phyloP scores from a whole-genome alignment of 2,797 vertebrate genomes.

The Sebastiscus albofasciatus region DNA sequence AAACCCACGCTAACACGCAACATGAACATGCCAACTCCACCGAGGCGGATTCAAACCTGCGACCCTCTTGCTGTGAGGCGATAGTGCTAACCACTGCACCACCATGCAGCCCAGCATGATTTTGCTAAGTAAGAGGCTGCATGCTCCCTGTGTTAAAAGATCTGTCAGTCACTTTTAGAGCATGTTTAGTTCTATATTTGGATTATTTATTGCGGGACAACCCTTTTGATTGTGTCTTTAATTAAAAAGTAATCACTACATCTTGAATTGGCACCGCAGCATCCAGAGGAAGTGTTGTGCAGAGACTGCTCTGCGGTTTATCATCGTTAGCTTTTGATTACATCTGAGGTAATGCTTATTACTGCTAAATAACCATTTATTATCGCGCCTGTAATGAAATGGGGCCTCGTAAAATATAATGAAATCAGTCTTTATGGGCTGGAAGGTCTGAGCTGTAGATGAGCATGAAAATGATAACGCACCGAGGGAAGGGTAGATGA shows the following conservation, averaged over 20 bases:
- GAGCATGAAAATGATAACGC: not conserved
- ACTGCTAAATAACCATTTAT: slow-evolving; percentile 45
- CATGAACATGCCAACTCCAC: too few relatives aligned
- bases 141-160: not conserved
- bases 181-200: not conserved
- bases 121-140: not conserved
- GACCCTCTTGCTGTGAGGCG: too few relatives aligned
- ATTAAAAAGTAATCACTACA: not conserved
- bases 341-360: slow-evolving; percentile 10
- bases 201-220: not conserved
- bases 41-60: too few relatives aligned
- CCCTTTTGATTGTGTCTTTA: not conserved
- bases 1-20: too few relatives aligned
- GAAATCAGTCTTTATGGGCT: slow-evolving; percentile 35
- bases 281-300: not conserved
- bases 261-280: not conserved
- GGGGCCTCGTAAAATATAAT: slow-evolving; percentile 39
- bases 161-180: not conserved
- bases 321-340: slow-evolving; percentile 39
- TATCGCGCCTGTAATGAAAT: slow-evolving; percentile 36
- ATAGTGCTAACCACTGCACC: too few relatives aligned
- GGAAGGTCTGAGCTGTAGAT: slow-evolving; percentile 1
- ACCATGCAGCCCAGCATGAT: too few relatives aligned
- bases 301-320: not conserved
- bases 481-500: not conserved